phyloP scores from a whole-genome alignment of 2,888 invertebrate species.

The Dryomyza anilis region DNA sequence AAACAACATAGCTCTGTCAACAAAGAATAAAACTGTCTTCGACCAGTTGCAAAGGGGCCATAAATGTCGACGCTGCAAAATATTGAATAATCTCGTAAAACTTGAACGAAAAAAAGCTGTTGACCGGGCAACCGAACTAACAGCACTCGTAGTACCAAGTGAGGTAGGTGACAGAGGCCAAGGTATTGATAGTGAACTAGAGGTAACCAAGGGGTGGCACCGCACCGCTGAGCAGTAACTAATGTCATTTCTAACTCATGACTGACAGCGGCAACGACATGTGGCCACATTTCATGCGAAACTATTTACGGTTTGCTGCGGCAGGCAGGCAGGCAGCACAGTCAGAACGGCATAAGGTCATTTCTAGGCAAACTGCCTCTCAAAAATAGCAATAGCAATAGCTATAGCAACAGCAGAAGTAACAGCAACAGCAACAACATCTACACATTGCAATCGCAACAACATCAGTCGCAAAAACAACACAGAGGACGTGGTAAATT shows the following conservation, averaged over 20 bases:
- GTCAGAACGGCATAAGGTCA: constrained; percentile 1
- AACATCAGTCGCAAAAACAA: background rate
- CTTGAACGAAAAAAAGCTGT: too few relatives aligned
- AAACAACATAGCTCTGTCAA: too few relatives aligned
- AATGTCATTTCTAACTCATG: constrained; percentile 4
- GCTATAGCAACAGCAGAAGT: background rate
- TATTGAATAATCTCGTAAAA: background rate
- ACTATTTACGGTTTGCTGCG: background rate
- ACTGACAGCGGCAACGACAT: constrained; percentile 4
- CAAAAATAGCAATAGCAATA: too few relatives aligned
- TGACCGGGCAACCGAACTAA: too few relatives aligned
- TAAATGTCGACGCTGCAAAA: background rate
- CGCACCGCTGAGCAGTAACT: background rate
- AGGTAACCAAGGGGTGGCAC: background rate
- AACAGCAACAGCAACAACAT: background rate
- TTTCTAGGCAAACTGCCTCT: constrained; percentile 8
- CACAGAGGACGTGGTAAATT: constrained; percentile 5
- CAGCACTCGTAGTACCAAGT: too few relatives aligned
- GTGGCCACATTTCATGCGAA: constrained; percentile 6
- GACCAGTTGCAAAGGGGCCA: background rate
- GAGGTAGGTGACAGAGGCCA: background rate
- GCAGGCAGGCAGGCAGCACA: too few relatives aligned
- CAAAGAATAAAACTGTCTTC: too few relatives aligned
- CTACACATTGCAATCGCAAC: background rate
- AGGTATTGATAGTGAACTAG: background rate